phyloP scores from a whole-genome alignment of 2,113 vertebrate genomes.

The Coryphaenoides rupestris region DNA sequence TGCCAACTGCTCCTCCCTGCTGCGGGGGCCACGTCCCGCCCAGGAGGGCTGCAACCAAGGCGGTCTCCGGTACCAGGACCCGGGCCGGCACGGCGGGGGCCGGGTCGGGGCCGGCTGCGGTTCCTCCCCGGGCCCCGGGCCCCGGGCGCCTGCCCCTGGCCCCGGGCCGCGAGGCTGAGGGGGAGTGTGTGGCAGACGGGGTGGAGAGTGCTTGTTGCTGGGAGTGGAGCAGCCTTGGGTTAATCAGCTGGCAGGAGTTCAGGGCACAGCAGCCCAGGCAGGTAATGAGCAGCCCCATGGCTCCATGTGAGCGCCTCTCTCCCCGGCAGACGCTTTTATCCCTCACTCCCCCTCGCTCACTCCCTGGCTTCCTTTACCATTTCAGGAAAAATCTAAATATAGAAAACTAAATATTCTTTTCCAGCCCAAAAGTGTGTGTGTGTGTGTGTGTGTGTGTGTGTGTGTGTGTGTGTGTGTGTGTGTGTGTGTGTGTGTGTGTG shows the following conservation, averaged over 20 bases:
- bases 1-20: constrained; percentile 45
- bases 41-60: constrained; percentile 20
- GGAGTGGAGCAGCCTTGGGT: constrained; percentile 78
- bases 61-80: constrained; percentile 59
- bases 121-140: too few species aligned
- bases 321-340: constrained; percentile 1
- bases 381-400: background rate
- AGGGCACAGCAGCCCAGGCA: constrained; percentile 82
- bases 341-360: background rate
- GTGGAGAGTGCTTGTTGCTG: constrained; percentile 71
- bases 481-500: constrained; percentile 2
- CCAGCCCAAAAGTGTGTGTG: too few species aligned
- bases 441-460: background rate
- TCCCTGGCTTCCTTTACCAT: background rate
- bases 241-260: constrained; percentile 86
- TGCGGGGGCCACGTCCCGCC: constrained; percentile 44
- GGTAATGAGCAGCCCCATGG: constrained; percentile 83
- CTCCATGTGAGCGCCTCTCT: constrained; percentile 43
- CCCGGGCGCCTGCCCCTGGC: too few species aligned
- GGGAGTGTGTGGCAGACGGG: constrained; percentile 59
- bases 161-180: constrained; percentile 51
- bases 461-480: background rate
- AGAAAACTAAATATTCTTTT: background rate
- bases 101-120: constrained; percentile 13
- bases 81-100: constrained; percentile 49